A percentile compares a stretch with the other conserved stretches of the same genome.
phyloP scores from a whole-genome alignment of 2,113 vertebrate species.

The Alligator sinensis region DNA sequence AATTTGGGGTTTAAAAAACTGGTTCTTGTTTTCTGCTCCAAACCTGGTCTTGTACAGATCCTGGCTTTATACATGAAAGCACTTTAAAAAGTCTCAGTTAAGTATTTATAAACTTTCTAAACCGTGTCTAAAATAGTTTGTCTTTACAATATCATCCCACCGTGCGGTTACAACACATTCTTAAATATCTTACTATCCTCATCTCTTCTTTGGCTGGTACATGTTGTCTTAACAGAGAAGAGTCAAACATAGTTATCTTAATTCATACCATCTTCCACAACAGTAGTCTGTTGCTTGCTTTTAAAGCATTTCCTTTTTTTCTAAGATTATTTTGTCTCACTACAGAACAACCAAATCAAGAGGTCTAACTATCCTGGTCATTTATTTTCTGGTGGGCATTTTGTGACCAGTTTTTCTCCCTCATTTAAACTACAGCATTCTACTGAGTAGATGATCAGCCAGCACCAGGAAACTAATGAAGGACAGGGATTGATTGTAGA shows the following conservation, averaged over 20 bases:
- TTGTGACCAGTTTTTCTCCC: neutral
- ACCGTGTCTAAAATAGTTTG: neutral
- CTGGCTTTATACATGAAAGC: neutral
- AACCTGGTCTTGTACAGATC: neutral
- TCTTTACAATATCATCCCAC: neutral
- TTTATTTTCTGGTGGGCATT: neutral
- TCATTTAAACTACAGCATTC: neutral
- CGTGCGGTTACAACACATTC: neutral
- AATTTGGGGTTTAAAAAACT: neutral
- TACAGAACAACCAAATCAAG: neutral
- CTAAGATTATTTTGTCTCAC: neutral
- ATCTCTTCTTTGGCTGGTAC: neutral
- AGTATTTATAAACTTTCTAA: neutral
- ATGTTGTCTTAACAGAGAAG: neutral
- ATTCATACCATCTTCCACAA: neutral
- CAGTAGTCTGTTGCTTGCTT: neutral
- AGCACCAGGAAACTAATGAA: neutral
- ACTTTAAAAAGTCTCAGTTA: neutral
- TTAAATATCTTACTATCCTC: neutral
- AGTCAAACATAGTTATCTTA: neutral
- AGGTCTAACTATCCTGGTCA: neutral
- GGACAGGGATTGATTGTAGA: neutral
- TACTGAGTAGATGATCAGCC: neutral
- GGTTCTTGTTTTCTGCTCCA: neutral
- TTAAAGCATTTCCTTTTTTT: neutral